Conservation (phyloP, 1,140 invertebrate genomes). For the Sesamia nonagrioides region DNA sequence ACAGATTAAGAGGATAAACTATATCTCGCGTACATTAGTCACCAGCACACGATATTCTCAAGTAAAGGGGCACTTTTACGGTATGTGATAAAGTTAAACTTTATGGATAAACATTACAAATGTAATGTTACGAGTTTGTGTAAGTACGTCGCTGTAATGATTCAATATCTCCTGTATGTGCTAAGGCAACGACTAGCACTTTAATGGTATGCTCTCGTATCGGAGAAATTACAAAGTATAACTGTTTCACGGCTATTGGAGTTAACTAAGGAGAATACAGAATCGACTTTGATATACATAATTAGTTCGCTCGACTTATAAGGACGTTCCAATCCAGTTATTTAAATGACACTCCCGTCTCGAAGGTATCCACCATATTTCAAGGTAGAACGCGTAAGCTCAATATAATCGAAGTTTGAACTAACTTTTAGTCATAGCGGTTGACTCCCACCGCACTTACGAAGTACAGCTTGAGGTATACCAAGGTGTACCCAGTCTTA, state of each 20-base stretch:
- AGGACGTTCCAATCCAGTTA: conserved; percentile 49
- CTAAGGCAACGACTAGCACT: background rate
- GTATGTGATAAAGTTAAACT: background rate
- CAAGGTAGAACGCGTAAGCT: conserved; percentile 73
- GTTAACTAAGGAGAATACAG: background rate
- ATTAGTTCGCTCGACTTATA: conserved; percentile 43
- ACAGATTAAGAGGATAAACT: background rate
- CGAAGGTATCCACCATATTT: conserved; percentile 74
- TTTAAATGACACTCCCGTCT: conserved; percentile 54
- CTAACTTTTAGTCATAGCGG: conserved; percentile 71
- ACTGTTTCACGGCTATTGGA: background rate
- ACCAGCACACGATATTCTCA: conserved; percentile 9
- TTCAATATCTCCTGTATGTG: background rate
- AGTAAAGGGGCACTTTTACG: background rate
- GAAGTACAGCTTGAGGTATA: conserved; percentile 52
- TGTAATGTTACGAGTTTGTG: background rate
- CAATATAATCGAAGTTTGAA: conserved; percentile 76
- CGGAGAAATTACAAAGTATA: conserved; percentile 11
- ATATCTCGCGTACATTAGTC: background rate
- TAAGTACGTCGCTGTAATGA: background rate
- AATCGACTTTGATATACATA: conserved; percentile 37
- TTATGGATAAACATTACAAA: background rate
- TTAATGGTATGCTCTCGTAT: background rate
- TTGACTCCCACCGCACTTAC: conserved; percentile 64
- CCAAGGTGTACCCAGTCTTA: conserved; percentile 12